Conservation (phyloP, 1,140 invertebrate genomes). For the Acromyrmex charruanus region DNA sequence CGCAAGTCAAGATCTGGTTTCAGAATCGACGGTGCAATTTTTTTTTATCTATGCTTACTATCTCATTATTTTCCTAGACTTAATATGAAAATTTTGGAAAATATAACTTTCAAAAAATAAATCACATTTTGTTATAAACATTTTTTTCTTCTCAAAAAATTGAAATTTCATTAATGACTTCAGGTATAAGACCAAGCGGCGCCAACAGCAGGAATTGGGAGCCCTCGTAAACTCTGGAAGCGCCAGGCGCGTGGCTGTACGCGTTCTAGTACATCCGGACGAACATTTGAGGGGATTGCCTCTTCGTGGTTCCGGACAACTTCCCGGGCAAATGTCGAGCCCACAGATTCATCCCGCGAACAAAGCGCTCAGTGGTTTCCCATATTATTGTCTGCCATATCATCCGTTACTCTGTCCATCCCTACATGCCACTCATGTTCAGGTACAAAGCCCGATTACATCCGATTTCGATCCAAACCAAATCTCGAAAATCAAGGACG, state of each 20-base stretch:
- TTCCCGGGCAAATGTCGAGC: conserved; percentile 80
- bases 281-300: conserved; percentile 83
- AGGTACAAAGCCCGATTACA: conserved; percentile 80
- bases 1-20: conserved; percentile 91
- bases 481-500: conserved; percentile 79
- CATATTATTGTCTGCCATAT: conserved; percentile 85
- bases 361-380: conserved; percentile 84
- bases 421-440: conserved; percentile 82
- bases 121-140: background rate
- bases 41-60: background rate
- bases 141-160: background rate
- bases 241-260: conserved; percentile 84
- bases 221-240: conserved; percentile 84
- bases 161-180: conserved; percentile 16
- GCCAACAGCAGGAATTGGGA: conserved; percentile 85
- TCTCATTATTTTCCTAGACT: conserved; percentile 11
- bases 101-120: background rate
- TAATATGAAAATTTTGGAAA: background rate
- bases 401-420: conserved; percentile 85
- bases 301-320: conserved; percentile 81
- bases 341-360: conserved; percentile 83
- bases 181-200: conserved; percentile 85
- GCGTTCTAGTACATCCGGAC: conserved; percentile 85
- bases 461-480: conserved; percentile 79
- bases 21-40: conserved; percentile 84